Evolutionary conservation across 2,888 invertebrate species (phyloP).

Genomic region (Mechanitis messenoides): DNA sequence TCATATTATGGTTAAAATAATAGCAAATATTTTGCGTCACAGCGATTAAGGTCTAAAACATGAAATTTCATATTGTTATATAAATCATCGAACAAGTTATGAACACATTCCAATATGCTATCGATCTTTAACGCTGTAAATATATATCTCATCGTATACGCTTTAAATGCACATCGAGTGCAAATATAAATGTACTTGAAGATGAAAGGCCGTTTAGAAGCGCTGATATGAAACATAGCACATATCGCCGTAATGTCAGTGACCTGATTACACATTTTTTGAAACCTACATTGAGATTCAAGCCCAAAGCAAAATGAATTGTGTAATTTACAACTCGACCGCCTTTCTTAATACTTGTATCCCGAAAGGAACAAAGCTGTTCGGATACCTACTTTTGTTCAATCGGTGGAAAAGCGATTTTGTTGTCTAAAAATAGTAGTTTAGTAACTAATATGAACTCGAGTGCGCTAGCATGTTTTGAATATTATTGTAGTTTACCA

Average conservation of each 20-base stretch:
- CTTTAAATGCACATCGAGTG: too few species aligned
- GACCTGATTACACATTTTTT: constrained; percentile 62
- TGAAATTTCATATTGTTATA: neutral
- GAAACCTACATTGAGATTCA: constrained; percentile 57
- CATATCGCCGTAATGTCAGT: constrained; percentile 27
- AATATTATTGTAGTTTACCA: neutral
- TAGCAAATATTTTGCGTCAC: too few species aligned
- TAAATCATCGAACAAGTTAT: too few species aligned
- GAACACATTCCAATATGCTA: too few species aligned
- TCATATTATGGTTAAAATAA: too few species aligned
- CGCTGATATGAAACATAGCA: too few species aligned
- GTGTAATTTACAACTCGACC: constrained; percentile 58
- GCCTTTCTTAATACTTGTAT: constrained; percentile 58
- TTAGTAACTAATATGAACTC: neutral
- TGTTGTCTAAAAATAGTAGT: neutral
- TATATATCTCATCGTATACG: too few species aligned
- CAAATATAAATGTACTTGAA: too few species aligned
- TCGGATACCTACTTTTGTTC: neutral
- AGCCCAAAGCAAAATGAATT: constrained; percentile 55
- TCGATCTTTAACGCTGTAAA: too few species aligned
- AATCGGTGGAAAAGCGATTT: neutral
- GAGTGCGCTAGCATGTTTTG: neutral
- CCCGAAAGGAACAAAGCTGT: constrained; percentile 32
- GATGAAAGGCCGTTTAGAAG: too few species aligned
- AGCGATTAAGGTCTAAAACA: neutral